Base-by-base conservation (phyloP, 2,888 invertebrate species). In the Esperia sulphurella region DNA sequence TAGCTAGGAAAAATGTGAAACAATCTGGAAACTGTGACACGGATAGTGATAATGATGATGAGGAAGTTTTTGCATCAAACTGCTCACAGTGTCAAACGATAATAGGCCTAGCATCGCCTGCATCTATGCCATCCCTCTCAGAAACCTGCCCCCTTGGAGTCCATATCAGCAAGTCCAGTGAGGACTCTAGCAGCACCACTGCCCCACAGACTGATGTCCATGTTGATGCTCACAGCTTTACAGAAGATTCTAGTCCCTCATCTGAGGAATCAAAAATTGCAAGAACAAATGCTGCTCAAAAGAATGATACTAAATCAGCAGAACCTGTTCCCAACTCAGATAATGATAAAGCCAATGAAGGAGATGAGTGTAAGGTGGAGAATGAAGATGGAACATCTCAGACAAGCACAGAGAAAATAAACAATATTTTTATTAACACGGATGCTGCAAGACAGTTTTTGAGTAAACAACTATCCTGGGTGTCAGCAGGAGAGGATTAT, bases 391-490 rank as follows among this genome's bases (percentile, higher is more conserved):
- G 78, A 37, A 68, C 66, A 39, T 67, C 71, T 43, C 70, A 73
- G 53, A 73, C 62, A 33, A 75, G 68, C 57, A 67, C 75, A 55
- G 85, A 87, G 45, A 91, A 91, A 64, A 80, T 90, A 50, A 94
- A 93, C 64, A 92, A 93, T 62, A 92, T 94, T 63, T 93, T 95
- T 70, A 92, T 95, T n/a, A 94, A 95, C 70, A 94, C 94, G 29
- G 94, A 94, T 82, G 94, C 94, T 41, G 95, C 95, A 3, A 91
- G 92, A 62, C 94, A 95, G 63, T 95, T 94, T 79, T 77, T 95
- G 45, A 94, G 94, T 13, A 90, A 93, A 59, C 95, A 95, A 65
- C 80, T 95, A 14, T 94, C 94, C 1, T 94, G 94, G 92, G 93
- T 94, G 45, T 93, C 94, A 8, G 88, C 91, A 8, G 92, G 93